Conservation (phyloP, 2,888 invertebrate genomes). For the Phyto melanocephala region DNA sequence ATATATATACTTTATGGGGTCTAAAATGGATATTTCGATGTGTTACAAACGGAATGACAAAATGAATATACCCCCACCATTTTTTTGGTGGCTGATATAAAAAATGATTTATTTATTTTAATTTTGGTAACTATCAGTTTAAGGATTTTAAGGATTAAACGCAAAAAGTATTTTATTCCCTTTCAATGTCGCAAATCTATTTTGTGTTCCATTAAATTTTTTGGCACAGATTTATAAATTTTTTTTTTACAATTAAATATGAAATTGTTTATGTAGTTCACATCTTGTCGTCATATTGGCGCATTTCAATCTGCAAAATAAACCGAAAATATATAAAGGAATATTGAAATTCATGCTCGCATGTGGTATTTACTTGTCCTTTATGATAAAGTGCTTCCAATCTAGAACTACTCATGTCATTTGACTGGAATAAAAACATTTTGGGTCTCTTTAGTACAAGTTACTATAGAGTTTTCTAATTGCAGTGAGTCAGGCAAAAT, state of each 20-base stretch:
- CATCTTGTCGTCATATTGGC: constrained; percentile 32
- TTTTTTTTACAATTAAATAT: no score
- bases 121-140: no score
- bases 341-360: constrained; percentile 4
- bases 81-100: no score
- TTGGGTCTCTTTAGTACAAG: neutral
- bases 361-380: constrained; percentile 40
- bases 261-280: no score
- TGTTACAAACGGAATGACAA: no score
- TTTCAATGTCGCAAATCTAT: neutral
- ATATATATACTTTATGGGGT: no score
- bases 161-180: neutral
- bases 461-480: no score
- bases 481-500: neutral
- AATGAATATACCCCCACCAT: no score
- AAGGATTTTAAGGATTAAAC: no score
- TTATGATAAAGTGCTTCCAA: neutral
- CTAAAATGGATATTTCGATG: no score
- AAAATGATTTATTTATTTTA: no score
- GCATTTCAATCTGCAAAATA: constrained; percentile 12
- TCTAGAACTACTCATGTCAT: constrained; percentile 23
- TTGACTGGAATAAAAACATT: constrained; percentile 13
- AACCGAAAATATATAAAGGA: neutral
- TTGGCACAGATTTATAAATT: neutral
- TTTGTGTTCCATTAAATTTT: neutral